A percentile compares a stretch with the other conserved stretches of the same genome.
These are phyloP conservation scores for Drosophila fuyamai DNA, from an alignment of 1,140 invertebrate species.

Conservation along the genomic window DNA sequence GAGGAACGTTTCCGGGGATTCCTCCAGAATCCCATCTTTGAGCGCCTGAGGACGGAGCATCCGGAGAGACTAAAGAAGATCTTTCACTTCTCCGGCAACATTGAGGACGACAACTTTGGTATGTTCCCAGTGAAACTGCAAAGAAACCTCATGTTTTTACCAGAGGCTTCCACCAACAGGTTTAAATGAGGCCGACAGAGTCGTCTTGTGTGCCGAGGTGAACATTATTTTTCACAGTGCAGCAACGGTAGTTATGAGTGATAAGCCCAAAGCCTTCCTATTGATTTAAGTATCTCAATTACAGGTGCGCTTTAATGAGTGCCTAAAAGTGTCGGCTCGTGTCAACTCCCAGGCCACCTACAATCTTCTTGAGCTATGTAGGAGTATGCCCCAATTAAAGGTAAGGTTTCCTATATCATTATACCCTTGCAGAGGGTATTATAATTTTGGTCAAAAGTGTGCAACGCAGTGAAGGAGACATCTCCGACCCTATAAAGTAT, in stretches of 20 bases:
- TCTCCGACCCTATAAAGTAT: too few relatives aligned
- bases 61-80: constrained; percentile 84
- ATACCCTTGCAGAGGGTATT: too few relatives aligned
- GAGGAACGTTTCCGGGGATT: constrained; percentile 73
- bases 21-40: constrained; percentile 74
- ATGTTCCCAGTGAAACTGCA: constrained; percentile 17
- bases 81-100: constrained; percentile 84
- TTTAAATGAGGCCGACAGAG: constrained; percentile 86
- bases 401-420: constrained; percentile 67
- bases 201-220: constrained; percentile 87
- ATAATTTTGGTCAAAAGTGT: too few relatives aligned
- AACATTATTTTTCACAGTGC: constrained; percentile 94
- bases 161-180: constrained; percentile 85
- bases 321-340: constrained; percentile 88
- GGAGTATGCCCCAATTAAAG: constrained; percentile 89
- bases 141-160: constrained; percentile 14
- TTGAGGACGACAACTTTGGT: constrained; percentile 79
- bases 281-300: neutral
- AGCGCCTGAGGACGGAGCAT: constrained; percentile 55
- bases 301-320: constrained; percentile 90
- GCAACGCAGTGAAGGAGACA: too few relatives aligned
- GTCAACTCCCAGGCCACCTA: constrained; percentile 88
- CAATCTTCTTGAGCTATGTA: constrained; percentile 86
- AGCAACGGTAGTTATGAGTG: constrained; percentile 88
- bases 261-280: neutral